Evolutionary conservation across 2,113 vertebrate genomes (phyloP).

Genomic region (Rhea americana): DNA sequence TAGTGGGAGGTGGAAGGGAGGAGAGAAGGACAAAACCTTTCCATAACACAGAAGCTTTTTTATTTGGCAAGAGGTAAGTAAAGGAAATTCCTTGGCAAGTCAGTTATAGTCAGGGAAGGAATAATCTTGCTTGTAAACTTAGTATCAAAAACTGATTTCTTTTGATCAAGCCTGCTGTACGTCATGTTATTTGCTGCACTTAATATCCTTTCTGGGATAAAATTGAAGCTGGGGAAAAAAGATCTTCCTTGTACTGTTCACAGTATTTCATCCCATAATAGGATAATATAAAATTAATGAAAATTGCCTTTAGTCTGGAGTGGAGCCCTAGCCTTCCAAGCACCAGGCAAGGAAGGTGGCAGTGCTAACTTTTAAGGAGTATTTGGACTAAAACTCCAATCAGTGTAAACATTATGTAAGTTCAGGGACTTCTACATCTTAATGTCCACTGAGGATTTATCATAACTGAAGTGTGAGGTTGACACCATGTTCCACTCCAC

Average conservation of each 20-base stretch:
- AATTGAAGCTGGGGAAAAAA: neutral
- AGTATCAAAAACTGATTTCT: conserved; percentile 10
- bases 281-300: conserved; percentile 1
- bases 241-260: neutral
- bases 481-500: neutral
- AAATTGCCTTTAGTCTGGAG: conserved; percentile 1
- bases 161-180: conserved; percentile 22
- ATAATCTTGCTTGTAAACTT: conserved; percentile 23
- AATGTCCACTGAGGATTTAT: neutral
- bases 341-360: neutral
- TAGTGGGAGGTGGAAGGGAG: neutral
- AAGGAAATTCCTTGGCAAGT: conserved; percentile 8
- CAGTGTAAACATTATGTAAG: neutral
- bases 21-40: conserved; percentile 20
- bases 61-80: conserved; percentile 5
- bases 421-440: neutral
- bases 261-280: neutral
- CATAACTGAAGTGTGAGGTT: neutral
- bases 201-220: conserved; percentile 19
- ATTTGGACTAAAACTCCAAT: neutral
- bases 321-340: neutral
- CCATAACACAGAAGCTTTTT: neutral
- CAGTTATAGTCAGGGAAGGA: neutral
- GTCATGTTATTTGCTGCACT: neutral
- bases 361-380: neutral